phyloP scores from a whole-genome alignment of 2,888 invertebrate genomes.

The Argynnis bischoffii region DNA sequence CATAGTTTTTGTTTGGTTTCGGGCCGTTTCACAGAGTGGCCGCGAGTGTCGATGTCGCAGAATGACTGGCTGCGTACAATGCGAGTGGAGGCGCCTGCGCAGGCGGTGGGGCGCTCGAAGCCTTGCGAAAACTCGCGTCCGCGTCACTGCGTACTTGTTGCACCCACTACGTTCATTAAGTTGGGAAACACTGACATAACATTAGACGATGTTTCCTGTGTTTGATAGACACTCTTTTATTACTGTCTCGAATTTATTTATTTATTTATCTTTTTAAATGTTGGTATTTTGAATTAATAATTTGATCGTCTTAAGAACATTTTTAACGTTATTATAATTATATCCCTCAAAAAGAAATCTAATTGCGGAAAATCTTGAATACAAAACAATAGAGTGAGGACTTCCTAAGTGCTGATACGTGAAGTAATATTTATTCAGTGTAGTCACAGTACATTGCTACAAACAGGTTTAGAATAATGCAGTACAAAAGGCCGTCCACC shows the following conservation, averaged over 20 bases:
- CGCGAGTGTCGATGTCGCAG: slow-evolving; percentile 58
- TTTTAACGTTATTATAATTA: too few species aligned
- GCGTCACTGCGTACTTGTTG: slow-evolving; percentile 45
- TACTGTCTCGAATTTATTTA: background rate
- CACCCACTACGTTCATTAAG: slow-evolving; percentile 45
- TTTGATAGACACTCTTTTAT: background rate
- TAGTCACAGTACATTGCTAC: slow-evolving; percentile 58
- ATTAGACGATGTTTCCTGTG: slow-evolving; percentile 40
- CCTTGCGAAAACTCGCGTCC: slow-evolving; percentile 72
- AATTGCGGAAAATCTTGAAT: background rate
- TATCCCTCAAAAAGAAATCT: too few species aligned
- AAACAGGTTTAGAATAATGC: slow-evolving; percentile 68
- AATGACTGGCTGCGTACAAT: slow-evolving; percentile 50
- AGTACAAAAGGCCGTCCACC: slow-evolving; percentile 49
- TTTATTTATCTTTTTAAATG: background rate
- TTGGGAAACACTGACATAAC: slow-evolving; percentile 43
- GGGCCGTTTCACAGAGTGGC: slow-evolving; percentile 55
- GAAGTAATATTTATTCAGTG: slow-evolving; percentile 10
- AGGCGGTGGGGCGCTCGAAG: slow-evolving; percentile 67
- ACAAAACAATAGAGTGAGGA: slow-evolving; percentile 1
- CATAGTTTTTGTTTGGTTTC: slow-evolving; percentile 54
- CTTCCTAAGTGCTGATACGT: background rate
- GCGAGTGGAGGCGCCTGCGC: slow-evolving; percentile 62
- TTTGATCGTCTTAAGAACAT: too few species aligned
- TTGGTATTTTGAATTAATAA: too few species aligned